These are phyloP conservation scores for Actinemys pallida DNA, from an alignment of 2,113 vertebrate genomes.

Conservation along the genomic window DNA sequence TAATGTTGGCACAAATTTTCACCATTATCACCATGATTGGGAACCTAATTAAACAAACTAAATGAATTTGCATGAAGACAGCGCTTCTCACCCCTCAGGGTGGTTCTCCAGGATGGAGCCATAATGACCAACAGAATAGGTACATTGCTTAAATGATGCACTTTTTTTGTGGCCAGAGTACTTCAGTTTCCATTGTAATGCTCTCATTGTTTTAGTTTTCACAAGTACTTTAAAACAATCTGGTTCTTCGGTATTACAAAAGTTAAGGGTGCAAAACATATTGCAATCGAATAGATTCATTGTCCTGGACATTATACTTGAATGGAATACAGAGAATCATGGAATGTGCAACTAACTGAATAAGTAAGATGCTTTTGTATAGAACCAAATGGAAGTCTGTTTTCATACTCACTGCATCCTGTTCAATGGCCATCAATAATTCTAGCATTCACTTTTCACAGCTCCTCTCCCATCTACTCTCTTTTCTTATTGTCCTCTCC, in stretches of 20 bases:
- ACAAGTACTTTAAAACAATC: neutral
- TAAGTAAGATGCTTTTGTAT: neutral
- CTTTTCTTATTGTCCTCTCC: neutral
- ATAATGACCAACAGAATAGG: neutral
- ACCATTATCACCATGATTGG: too few relatives aligned
- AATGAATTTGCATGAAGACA: neutral
- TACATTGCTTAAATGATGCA: neutral
- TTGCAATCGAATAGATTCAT: neutral
- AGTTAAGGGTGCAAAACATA: fast-evolving
- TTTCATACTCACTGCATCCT: fast-evolving
- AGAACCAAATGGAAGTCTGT: fast-evolving
- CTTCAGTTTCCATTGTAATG: neutral
- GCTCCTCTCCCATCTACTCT: neutral
- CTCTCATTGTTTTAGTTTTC: neutral
- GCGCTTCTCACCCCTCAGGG: neutral
- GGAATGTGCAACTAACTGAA: neutral
- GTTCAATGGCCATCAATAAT: neutral
- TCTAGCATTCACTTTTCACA: neutral
- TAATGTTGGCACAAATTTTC: too few relatives aligned
- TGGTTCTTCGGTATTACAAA: neutral
- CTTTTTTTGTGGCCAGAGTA: neutral
- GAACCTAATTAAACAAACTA: too few relatives aligned
- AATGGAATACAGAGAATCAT: neutral
- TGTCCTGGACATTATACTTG: neutral
- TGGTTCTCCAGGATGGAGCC: neutral